phyloP scores from a whole-genome alignment of 2,797 vertebrate genomes.

The Sus cebifrons region DNA sequence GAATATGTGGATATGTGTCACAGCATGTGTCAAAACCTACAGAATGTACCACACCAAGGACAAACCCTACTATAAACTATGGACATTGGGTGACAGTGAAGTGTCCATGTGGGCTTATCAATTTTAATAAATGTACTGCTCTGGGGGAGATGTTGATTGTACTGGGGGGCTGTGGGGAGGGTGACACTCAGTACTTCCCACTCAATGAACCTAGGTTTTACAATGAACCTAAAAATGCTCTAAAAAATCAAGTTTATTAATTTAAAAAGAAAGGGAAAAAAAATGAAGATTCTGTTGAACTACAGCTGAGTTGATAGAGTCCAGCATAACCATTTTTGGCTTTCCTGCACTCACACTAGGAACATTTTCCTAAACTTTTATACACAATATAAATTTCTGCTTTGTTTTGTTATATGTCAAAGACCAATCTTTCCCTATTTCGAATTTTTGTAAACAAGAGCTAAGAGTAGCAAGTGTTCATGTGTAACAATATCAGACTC shows the following conservation, averaged over 20 bases:
- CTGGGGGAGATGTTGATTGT: background rate
- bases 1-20: background rate
- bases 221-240: background rate
- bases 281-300: conserved; percentile 36
- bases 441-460: conserved; percentile 25
- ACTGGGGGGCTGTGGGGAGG: background rate
- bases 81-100: background rate
- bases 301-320: background rate
- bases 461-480: background rate
- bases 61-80: background rate
- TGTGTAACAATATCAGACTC: background rate
- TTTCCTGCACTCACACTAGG: background rate
- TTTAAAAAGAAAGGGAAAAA: conserved; percentile 2
- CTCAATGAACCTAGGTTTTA: background rate
- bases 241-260: conserved; percentile 1
- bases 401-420: background rate
- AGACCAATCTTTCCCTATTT: background rate
- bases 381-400: conserved; percentile 38
- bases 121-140: background rate
- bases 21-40: background rate
- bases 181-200: background rate
- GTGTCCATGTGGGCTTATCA: background rate
- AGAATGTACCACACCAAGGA: background rate
- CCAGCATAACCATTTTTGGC: background rate
- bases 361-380: conserved; percentile 57